Conservation (phyloP, 1,140 invertebrate genomes). For the Lucilia sericata region DNA sequence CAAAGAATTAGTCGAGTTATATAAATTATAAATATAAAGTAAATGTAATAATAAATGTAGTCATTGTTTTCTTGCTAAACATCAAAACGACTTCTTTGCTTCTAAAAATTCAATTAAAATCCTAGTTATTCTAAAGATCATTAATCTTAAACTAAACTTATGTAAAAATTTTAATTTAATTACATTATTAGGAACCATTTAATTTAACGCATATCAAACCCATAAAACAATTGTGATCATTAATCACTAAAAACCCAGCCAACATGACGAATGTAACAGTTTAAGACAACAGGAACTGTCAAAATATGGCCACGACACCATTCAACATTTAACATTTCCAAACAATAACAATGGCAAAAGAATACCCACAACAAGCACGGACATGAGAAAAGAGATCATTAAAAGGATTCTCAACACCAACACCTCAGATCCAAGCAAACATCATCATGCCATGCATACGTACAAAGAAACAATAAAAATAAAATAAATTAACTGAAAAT, state of each 20-base stretch:
- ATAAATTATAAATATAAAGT: too few species aligned
- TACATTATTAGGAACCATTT: conserved; percentile 41
- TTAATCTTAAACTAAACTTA: conserved; percentile 50
- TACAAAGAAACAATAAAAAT: conserved; percentile 19
- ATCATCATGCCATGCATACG: neutral
- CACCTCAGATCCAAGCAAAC: neutral
- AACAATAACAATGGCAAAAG: conserved; percentile 57
- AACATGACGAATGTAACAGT: conserved; percentile 51
- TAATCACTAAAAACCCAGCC: conserved; percentile 56
- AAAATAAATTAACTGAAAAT: conserved; percentile 29
- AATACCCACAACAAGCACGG: neutral
- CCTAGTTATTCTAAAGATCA: neutral
- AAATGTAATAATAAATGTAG: too few species aligned
- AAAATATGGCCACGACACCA: conserved; percentile 66
- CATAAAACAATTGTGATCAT: conserved; percentile 50
- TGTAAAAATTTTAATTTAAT: conserved; percentile 47
- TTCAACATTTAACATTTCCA: conserved; percentile 55
- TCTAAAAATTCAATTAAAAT: too few species aligned
- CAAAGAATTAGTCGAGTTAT: too few species aligned
- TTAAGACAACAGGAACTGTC: conserved; percentile 56
- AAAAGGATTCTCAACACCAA: conserved; percentile 53
- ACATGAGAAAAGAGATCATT: neutral
- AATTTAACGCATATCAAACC: conserved; percentile 39
- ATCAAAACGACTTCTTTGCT: too few species aligned
- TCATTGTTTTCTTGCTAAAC: too few species aligned